Evolutionary conservation across 2,888 invertebrate species (phyloP).

Genomic region (Leptothorax acervorum): DNA sequence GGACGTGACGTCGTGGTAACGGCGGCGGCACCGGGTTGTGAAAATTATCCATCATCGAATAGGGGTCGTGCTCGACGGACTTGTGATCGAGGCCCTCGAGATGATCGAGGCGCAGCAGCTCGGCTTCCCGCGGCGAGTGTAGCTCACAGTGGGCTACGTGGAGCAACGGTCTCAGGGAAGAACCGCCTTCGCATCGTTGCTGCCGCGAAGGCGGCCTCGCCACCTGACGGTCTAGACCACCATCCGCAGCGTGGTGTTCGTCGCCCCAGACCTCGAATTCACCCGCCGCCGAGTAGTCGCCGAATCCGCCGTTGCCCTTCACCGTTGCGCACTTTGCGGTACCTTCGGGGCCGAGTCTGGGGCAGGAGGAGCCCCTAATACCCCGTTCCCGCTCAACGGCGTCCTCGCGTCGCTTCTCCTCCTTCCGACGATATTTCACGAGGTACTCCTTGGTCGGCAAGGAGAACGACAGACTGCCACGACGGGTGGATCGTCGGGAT

Average conservation of each 20-base stretch:
- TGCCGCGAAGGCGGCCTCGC: slow-evolving; percentile 77
- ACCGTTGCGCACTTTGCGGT: slow-evolving; percentile 79
- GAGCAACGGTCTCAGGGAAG: slow-evolving; percentile 82
- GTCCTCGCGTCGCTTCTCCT: slow-evolving; percentile 53
- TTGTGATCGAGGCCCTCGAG: slow-evolving; percentile 83
- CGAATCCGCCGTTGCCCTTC: slow-evolving; percentile 85
- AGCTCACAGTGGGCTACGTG: slow-evolving; percentile 84
- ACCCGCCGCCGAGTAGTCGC: slow-evolving; percentile 84
- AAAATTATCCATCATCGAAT: slow-evolving; percentile 85
- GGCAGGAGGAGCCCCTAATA: slow-evolving; percentile 67
- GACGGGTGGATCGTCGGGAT: slow-evolving; percentile 68
- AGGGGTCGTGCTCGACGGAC: slow-evolving; percentile 78
- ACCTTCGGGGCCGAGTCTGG: slow-evolving; percentile 67
- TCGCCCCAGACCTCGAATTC: slow-evolving; percentile 85
- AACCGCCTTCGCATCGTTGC: slow-evolving; percentile 83
- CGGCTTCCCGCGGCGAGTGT: slow-evolving; percentile 84
- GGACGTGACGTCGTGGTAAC: slow-evolving; percentile 83
- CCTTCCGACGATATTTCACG: slow-evolving; percentile 71
- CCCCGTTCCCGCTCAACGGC: slow-evolving; percentile 51
- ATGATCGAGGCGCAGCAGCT: slow-evolving; percentile 83
- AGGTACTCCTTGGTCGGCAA: slow-evolving; percentile 66
- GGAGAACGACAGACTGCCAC: slow-evolving; percentile 73
- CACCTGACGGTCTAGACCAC: slow-evolving; percentile 79
- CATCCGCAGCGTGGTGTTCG: slow-evolving; percentile 79
- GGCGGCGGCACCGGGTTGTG: slow-evolving; percentile 84